Percentiles rank a stretch among this genome's conserved stretches.
Conservation (phyloP, 1,140 invertebrate species). For the Paracyclopina nana region DNA sequence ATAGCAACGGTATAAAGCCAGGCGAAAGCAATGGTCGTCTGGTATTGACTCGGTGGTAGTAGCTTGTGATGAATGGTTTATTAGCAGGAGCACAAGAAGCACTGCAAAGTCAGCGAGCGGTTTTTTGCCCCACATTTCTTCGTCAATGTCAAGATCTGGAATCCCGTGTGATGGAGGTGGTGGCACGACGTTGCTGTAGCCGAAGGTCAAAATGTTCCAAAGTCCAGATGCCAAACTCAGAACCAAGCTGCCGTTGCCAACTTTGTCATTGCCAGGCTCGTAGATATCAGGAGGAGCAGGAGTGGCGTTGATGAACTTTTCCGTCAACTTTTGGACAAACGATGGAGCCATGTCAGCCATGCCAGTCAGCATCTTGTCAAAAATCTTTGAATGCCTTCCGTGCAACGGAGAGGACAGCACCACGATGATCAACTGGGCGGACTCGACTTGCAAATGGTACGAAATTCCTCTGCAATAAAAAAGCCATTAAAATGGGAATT, state of each 20-base stretch:
- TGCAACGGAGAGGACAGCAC: slow-evolving; percentile 18
- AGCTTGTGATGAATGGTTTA: too few species aligned
- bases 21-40: too few species aligned
- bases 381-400: too few species aligned
- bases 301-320: slow-evolving; percentile 49
- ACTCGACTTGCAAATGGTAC: too few species aligned
- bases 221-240: slow-evolving; percentile 62
- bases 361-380: slow-evolving; percentile 21
- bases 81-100: slow-evolving; percentile 62
- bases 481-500: too few species aligned
- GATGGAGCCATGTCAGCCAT: slow-evolving; percentile 48
- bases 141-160: slow-evolving; percentile 29
- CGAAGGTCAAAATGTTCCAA: slow-evolving; percentile 51
- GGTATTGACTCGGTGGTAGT: too few species aligned
- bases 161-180: slow-evolving; percentile 24
- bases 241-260: slow-evolving; percentile 51
- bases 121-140: slow-evolving; percentile 48
- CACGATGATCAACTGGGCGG: neutral
- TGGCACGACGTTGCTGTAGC: slow-evolving; percentile 29
- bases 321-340: slow-evolving; percentile 45
- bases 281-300: slow-evolving; percentile 57
- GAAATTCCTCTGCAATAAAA: too few species aligned
- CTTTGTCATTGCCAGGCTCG: slow-evolving; percentile 41
- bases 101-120: slow-evolving; percentile 72
- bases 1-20: too few species aligned